A percentile compares a stretch with the other conserved stretches of the same genome.
Conservation (phyloP, 2,113 vertebrate species). For the Cryptoleucopteryx plumbea region DNA sequence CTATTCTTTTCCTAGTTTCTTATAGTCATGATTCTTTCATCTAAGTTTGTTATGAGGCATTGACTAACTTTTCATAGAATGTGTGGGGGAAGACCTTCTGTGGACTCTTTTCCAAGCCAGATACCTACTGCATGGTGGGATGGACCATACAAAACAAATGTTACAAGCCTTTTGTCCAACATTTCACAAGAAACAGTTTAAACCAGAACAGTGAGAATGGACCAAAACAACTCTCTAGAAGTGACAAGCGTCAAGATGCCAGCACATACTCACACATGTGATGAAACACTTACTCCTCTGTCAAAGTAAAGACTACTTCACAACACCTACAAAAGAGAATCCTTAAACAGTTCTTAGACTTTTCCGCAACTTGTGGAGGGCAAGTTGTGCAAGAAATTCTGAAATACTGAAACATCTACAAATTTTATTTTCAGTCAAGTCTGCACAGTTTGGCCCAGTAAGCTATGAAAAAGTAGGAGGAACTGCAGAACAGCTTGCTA, state of each 20-base stretch:
- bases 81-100: neutral
- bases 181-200: neutral
- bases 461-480: slow-evolving; percentile 42
- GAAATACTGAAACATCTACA: neutral
- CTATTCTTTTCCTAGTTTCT: neutral
- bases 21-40: neutral
- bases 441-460: slow-evolving; percentile 7
- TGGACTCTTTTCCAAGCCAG: neutral
- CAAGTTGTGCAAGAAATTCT: slow-evolving; percentile 12
- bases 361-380: neutral
- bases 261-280: slow-evolving; percentile 8
- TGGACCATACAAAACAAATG: neutral
- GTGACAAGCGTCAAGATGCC: neutral
- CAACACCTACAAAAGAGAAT: slow-evolving; percentile 39
- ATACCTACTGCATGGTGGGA: neutral
- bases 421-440: slow-evolving; percentile 32
- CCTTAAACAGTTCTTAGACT: slow-evolving; percentile 37
- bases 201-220: neutral
- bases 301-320: slow-evolving; percentile 39
- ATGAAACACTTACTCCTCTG: slow-evolving; percentile 18
- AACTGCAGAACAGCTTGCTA: slow-evolving; percentile 30
- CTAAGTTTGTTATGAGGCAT: neutral
- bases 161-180: neutral
- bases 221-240: neutral
- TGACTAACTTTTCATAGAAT: neutral